Percentiles rank a stretch among this genome's conserved stretches.
Evolutionary conservation across 2,113 vertebrate species (phyloP).

Genomic region (Gyps fulvus): DNA sequence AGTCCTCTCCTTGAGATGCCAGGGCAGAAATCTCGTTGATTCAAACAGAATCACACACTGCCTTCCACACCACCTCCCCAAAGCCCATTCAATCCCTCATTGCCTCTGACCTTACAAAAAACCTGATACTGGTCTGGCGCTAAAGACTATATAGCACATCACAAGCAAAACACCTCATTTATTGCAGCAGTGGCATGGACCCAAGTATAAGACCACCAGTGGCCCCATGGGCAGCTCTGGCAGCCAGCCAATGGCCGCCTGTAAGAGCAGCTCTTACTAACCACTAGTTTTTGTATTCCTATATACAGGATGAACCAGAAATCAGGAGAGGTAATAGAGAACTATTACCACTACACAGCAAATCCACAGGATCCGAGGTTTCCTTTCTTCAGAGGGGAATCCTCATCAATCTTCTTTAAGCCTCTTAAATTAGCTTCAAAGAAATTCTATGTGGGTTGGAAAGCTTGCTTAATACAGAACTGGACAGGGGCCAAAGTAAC

Average conservation of each 20-base stretch:
- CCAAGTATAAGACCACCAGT: not conserved
- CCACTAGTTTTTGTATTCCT: not conserved
- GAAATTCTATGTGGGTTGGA: not conserved
- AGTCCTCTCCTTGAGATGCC: not conserved
- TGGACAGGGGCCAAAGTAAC: not conserved
- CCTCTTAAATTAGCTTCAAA: constrained; percentile 21
- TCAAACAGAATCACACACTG: not conserved
- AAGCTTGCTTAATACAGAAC: not conserved
- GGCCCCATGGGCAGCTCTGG: not conserved
- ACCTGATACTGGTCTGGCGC: not conserved
- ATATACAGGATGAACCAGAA: not conserved
- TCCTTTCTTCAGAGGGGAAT: constrained; percentile 3
- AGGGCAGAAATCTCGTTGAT: not conserved
- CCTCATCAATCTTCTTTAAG: constrained; percentile 9
- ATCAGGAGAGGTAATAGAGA: not conserved
- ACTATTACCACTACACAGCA: not conserved
- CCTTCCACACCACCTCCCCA: not conserved
- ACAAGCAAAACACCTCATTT: not conserved
- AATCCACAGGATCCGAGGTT: not conserved
- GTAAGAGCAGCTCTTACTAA: not conserved
- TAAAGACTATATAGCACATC: not conserved
- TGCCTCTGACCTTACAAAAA: not conserved
- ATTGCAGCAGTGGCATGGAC: not conserved
- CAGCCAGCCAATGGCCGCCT: not conserved
- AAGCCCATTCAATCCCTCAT: not conserved